A percentile compares a stretch with the other conserved stretches of the same genome.
phyloP scores from a whole-genome alignment of 2,113 vertebrate genomes.

The Odobenus rosmarus region DNA sequence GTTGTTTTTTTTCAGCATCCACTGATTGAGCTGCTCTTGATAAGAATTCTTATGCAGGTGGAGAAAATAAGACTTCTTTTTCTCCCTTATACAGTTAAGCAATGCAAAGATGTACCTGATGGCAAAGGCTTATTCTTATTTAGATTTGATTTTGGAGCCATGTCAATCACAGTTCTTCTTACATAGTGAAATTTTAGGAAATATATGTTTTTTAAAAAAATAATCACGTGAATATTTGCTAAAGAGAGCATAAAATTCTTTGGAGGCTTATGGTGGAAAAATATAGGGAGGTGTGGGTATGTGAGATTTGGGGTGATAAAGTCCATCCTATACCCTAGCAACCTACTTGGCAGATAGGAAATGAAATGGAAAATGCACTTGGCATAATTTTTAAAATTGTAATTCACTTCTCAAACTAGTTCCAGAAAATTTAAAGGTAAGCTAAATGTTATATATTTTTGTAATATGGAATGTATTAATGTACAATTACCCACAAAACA shows the following conservation, averaged over 20 bases:
- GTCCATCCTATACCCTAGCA: background rate
- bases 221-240: background rate
- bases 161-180: background rate
- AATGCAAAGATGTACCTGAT: background rate
- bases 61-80: background rate
- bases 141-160: background rate
- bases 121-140: background rate
- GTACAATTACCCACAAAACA: background rate
- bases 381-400: background rate
- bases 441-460: background rate
- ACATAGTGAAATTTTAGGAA: background rate
- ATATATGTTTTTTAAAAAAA: background rate
- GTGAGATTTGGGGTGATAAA: background rate
- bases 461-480: background rate
- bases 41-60: background rate
- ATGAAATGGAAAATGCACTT: background rate
- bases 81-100: background rate
- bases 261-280: background rate
- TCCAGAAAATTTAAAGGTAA: background rate
- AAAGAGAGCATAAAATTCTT: background rate
- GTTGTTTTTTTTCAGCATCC: background rate
- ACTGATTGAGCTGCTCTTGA: background rate
- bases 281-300: background rate
- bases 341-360: background rate
- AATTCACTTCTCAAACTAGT: background rate